These are phyloP conservation scores for Drosophila teissieri DNA, from an alignment of 1,140 invertebrate genomes.

Conservation along the genomic window DNA sequence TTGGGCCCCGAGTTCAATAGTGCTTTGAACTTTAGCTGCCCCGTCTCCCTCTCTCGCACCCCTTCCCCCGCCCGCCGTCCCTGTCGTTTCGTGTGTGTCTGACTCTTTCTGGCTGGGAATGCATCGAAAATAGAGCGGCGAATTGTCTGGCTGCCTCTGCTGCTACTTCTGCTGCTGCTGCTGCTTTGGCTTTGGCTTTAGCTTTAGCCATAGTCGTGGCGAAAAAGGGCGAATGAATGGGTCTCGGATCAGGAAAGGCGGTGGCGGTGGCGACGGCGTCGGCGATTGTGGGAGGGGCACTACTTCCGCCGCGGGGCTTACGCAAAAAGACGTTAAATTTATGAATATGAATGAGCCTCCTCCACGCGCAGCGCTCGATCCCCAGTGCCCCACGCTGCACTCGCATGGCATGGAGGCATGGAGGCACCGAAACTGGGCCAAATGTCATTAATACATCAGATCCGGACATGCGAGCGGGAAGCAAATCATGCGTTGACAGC, in stretches of 20 bases:
- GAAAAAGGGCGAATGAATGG: conserved; percentile 31
- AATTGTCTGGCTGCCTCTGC: conserved; percentile 65
- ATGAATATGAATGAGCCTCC: conserved; percentile 77
- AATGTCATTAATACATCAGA: conserved; percentile 81
- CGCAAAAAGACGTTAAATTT: conserved; percentile 75
- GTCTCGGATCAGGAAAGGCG: conserved; percentile 5
- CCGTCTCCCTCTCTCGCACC: conserved; percentile 5
- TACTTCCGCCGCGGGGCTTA: conserved; percentile 68
- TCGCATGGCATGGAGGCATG: conserved; percentile 5
- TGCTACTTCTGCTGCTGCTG: too few species aligned
- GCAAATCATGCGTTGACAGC: conserved; percentile 46
- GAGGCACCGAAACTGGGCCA: conserved; percentile 64
- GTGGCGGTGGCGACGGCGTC: too few species aligned
- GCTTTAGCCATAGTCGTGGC: neutral
- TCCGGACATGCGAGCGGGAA: conserved; percentile 54
- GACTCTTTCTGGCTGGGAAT: conserved; percentile 46
- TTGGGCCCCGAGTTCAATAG: conserved; percentile 70
- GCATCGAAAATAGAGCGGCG: conserved; percentile 78
- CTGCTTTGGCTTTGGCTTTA: conserved; percentile 24
- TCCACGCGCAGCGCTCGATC: conserved; percentile 16
- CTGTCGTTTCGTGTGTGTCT: conserved; percentile 27
- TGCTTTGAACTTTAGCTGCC: conserved; percentile 79
- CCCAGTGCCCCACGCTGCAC: conserved; percentile 45
- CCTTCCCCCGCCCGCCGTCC: neutral
- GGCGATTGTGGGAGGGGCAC: conserved; percentile 31